Conservation (phyloP, 2,797 vertebrate species). For the Aplochiton taeniatus region DNA sequence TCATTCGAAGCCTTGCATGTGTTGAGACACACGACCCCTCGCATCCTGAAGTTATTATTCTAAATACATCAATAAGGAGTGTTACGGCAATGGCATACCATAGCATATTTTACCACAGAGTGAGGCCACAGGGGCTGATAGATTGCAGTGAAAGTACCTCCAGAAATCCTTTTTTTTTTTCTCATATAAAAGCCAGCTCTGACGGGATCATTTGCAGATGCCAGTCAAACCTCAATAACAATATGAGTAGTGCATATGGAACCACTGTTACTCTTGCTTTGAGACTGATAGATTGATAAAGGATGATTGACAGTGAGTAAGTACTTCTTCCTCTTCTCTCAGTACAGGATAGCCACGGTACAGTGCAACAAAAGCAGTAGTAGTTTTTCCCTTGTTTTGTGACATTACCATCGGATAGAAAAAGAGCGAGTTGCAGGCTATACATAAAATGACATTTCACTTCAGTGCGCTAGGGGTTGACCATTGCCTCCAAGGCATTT, state of each 20-base stretch:
- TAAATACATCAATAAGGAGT: too few species aligned
- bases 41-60: too few species aligned
- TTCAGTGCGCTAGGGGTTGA: slow-evolving; percentile 52
- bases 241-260: slow-evolving; percentile 40
- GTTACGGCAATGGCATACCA: too few species aligned
- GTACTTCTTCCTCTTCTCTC: slow-evolving; percentile 27
- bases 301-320: slow-evolving; percentile 56
- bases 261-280: slow-evolving; percentile 9
- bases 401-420: slow-evolving; percentile 32
- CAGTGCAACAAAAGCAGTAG: slow-evolving; percentile 25
- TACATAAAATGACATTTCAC: slow-evolving; percentile 61
- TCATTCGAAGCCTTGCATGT: too few species aligned
- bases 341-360: slow-evolving; percentile 23
- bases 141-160: slow-evolving; percentile 29
- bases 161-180: slow-evolving; percentile 9
- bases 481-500: slow-evolving; percentile 57
- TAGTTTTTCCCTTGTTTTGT: slow-evolving; percentile 22
- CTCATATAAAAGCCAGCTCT: slow-evolving; percentile 20
- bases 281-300: slow-evolving; percentile 43
- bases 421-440: slow-evolving; percentile 42
- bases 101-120: too few species aligned
- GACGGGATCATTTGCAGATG: slow-evolving; percentile 43
- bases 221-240: slow-evolving; percentile 51
- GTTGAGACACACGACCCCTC: too few species aligned
- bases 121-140: too few species aligned